Evolutionary conservation across 1,140 invertebrate species (phyloP).

Genomic region (Heliconius hewitsoni): DNA sequence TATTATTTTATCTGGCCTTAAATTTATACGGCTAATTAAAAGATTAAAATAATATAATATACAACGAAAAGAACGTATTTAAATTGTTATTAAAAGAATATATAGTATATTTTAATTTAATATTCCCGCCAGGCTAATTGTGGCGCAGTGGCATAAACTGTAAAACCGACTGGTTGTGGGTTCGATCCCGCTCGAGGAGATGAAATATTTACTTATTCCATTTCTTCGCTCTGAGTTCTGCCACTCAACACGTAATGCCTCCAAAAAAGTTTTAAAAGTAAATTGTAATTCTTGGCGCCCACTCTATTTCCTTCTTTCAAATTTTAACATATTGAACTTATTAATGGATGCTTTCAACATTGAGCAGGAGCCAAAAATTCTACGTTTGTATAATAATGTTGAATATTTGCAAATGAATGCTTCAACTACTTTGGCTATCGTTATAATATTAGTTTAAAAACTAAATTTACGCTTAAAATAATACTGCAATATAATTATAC

Average conservation of each 20-base stretch:
- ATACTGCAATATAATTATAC: too few species aligned
- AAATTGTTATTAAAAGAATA: too few species aligned
- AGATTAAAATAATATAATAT: not conserved
- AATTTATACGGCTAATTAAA: not conserved
- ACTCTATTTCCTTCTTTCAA: slow-evolving; percentile 5
- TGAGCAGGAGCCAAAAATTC: slow-evolving; percentile 3
- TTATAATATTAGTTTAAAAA: not conserved
- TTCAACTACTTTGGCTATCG: not conserved
- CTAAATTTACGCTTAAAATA: not conserved
- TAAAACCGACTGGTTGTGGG: too few species aligned
- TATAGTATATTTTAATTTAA: too few species aligned
- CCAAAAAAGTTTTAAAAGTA: not conserved
- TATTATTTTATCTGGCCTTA: not conserved
- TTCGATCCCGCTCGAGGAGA: too few species aligned
- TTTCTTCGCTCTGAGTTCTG: too few species aligned
- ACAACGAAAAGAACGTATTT: not conserved
- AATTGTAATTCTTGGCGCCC: not conserved
- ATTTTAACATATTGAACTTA: slow-evolving; percentile 13
- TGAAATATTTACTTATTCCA: too few species aligned
- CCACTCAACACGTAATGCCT: too few species aligned
- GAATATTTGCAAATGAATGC: not conserved
- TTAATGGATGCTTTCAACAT: slow-evolving; percentile 6
- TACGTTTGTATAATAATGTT: not conserved
- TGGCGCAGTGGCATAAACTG: too few species aligned
- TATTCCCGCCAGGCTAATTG: too few species aligned